phyloP scores from a whole-genome alignment of 2,113 vertebrate genomes.

The Toxostoma redivivum region DNA sequence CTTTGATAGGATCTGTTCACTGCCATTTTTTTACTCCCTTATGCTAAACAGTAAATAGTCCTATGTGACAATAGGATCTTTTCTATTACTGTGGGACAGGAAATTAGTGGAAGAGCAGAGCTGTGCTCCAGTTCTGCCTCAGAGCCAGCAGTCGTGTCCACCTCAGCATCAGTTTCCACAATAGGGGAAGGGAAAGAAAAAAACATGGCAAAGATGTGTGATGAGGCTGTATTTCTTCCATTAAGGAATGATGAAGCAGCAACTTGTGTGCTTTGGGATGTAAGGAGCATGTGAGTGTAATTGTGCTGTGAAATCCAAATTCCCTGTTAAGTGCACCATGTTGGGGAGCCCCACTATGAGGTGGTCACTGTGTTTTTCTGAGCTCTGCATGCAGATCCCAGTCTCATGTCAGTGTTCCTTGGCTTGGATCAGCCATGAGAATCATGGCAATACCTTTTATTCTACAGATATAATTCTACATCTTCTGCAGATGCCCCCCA shows the following conservation, averaged over 20 bases:
- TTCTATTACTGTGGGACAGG: not conserved
- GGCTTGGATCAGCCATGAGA: not conserved
- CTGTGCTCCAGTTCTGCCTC: not conserved
- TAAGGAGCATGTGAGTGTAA: not conserved
- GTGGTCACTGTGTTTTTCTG: not conserved
- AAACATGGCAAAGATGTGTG: not conserved
- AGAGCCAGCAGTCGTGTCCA: not conserved
- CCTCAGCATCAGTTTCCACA: not conserved
- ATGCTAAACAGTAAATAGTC: not conserved
- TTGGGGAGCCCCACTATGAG: not conserved
- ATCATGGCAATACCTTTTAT: not conserved
- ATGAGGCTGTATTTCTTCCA: not conserved
- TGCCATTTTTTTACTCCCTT: not conserved
- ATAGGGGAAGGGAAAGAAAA: not conserved
- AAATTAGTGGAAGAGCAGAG: not conserved
- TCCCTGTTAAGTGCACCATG: accelerated
- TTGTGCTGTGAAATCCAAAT: not conserved
- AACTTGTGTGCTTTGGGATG: not conserved
- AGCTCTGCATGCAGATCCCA: not conserved
- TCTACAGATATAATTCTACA: too few relatives aligned
- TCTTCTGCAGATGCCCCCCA: not conserved
- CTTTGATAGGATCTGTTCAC: not conserved
- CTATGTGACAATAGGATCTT: not conserved
- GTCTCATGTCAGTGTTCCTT: not conserved
- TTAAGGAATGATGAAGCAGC: not conserved